Conservation (phyloP, 2,888 invertebrate genomes). For the Digitonthophagus gazella region DNA sequence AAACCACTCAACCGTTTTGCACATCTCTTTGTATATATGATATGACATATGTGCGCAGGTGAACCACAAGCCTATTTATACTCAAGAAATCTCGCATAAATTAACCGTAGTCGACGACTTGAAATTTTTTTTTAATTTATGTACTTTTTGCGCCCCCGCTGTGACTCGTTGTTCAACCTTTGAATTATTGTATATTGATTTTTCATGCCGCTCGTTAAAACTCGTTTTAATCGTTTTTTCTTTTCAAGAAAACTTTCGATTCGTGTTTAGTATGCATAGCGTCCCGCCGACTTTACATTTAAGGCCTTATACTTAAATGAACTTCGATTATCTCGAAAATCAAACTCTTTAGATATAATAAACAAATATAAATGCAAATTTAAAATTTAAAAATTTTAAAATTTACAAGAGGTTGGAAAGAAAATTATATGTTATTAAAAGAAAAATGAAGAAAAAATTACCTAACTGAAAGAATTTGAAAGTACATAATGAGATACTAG, state of each 20-base stretch:
- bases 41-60: conserved; percentile 25
- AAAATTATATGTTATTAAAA: not conserved
- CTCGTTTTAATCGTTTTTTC: not conserved
- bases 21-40: conserved; percentile 1
- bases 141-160: conserved; percentile 10
- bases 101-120: not conserved
- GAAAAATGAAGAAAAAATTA: no score
- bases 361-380: not conserved
- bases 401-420: no score
- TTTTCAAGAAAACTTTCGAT: not conserved
- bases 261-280: not conserved
- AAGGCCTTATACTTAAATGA: not conserved
- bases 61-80: conserved; percentile 23
- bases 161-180: not conserved
- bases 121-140: conserved; percentile 10
- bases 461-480: no score
- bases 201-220: not conserved
- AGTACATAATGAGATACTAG: not conserved
- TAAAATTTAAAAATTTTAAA: not conserved
- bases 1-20: conserved; percentile 2
- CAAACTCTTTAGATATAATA: not conserved
- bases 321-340: not conserved
- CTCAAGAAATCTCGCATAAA: not conserved
- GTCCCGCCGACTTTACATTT: not conserved
- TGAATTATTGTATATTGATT: conserved; percentile 16